Evolutionary conservation across 2,113 vertebrate genomes (phyloP).

Genomic region (Thomomys bottae): DNA sequence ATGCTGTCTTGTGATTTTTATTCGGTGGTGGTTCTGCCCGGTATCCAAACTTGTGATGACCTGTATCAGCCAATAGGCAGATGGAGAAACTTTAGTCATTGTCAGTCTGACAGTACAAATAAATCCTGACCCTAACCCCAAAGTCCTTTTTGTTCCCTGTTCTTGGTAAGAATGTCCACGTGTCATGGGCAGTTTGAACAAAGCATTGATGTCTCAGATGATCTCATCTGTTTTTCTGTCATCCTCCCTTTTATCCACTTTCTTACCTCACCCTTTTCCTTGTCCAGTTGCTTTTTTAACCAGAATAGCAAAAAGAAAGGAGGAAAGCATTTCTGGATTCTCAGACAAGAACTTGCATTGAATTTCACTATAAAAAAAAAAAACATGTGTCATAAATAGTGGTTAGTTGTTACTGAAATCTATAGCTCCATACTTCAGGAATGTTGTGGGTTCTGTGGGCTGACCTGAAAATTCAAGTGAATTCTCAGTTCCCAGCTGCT

Average conservation of each 20-base stretch:
- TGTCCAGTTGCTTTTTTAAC: neutral
- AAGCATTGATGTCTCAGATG: neutral
- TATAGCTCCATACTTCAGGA: neutral
- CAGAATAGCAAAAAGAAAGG: neutral
- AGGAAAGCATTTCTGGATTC: neutral
- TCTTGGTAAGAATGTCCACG: neutral
- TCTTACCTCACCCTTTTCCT: neutral
- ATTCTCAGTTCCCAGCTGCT: conserved; percentile 29
- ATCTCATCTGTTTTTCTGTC: neutral
- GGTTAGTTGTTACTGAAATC: conserved; percentile 42
- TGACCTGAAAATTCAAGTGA: neutral
- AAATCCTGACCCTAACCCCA: neutral
- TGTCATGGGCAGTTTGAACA: neutral
- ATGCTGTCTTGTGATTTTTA: conserved; percentile 60
- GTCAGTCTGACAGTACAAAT: neutral
- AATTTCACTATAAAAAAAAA: conserved; percentile 42
- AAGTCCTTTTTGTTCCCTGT: conserved; percentile 12
- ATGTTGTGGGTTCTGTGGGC: conserved; percentile 23
- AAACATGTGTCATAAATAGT: neutral
- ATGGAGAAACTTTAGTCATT: neutral
- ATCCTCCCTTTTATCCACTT: neutral
- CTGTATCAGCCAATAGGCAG: conserved; percentile 20
- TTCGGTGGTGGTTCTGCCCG: conserved; percentile 42
- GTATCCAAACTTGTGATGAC: conserved; percentile 42
- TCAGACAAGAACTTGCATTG: neutral